Base-by-base conservation (phyloP, 1,140 invertebrate genomes). In the Bombus difficillimus region DNA sequence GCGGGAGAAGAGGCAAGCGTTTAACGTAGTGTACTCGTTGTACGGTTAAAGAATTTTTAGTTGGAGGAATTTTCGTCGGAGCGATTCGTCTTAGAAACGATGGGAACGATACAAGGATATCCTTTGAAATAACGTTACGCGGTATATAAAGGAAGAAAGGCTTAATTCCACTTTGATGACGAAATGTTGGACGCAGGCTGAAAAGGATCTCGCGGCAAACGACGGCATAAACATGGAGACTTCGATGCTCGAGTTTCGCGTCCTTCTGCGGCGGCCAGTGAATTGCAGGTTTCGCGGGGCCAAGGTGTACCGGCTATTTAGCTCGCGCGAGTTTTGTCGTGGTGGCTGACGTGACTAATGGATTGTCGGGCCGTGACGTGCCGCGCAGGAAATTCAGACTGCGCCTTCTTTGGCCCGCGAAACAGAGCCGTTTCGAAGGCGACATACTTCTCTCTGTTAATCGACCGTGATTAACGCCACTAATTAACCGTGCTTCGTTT, bases 221-320 rank as follows among this genome's bases (percentile, higher is more conserved):
- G 47, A 53, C 2, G 32, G 87, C 79, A 73, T 78, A 79, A 71
- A 69, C 84, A 75, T 75, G 83, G 68, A 59, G 87, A 81, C 74
- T 89, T 89, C 77, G 80, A 89, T 86, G 88, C 79, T 89, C 87
- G 81, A 86, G 78, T 89, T 89, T 78, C 85, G 85, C 85, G 85
- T 89, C 88, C 81, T 90, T 90, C 88, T 84, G 77, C 76, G 72
- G 32, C 86, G 82, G 59, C 76, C 80, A 84, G 88, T 90, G 88
- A 87, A 90, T 89, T 90, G 88, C 88, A 89, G 83, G 88, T 86
- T 89, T 89, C 81, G 88, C 88, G 89, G 89, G 88, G 89, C 89
- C 89, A 90, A 90, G 89, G 89, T 90, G 89, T 90, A 90, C 89
- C 77, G 83, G 89, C 76, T 90, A 85, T 90, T 90, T 90, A 90